Evolutionary conservation across 2,797 vertebrate genomes (phyloP).

Genomic region (Gymnoscopelus braueri): DNA sequence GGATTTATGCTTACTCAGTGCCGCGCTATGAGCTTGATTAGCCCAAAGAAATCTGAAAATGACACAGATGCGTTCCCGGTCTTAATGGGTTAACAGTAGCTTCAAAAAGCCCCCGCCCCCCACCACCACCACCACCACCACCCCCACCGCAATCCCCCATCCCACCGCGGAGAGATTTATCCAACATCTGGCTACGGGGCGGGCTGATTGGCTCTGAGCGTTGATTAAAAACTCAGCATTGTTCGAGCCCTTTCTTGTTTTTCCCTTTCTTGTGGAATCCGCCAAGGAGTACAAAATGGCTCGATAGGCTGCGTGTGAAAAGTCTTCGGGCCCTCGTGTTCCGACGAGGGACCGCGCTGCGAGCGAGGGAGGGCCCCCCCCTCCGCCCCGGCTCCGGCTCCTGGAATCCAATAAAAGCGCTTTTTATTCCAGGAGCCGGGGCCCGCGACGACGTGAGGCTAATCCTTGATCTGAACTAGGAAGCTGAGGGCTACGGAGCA

Average conservation of each 20-base stretch:
- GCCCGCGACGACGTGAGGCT: constrained; percentile 66
- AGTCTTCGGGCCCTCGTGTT: constrained; percentile 67
- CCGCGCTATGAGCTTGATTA: no score
- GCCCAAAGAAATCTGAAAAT: no score
- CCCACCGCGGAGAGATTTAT: constrained; percentile 63
- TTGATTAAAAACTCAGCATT: constrained; percentile 73
- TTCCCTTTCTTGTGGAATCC: constrained; percentile 75
- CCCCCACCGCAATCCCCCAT: constrained; percentile 22
- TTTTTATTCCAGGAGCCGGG: constrained; percentile 70
- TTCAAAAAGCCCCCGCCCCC: constrained; percentile 49
- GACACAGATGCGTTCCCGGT: no score
- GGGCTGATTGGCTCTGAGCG: constrained; percentile 71
- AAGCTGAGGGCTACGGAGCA: constrained; percentile 74
- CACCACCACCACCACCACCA: neutral
- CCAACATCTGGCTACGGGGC: constrained; percentile 51
- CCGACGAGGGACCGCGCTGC: constrained; percentile 67
- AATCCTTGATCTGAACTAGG: constrained; percentile 81
- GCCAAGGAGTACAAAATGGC: constrained; percentile 75
- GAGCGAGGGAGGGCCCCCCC: constrained; percentile 31
- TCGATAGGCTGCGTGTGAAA: constrained; percentile 79
- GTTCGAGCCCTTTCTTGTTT: constrained; percentile 73
- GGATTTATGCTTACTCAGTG: no score
- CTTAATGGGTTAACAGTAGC: constrained; percentile 57
- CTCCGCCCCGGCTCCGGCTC: constrained; percentile 50
- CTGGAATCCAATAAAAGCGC: constrained; percentile 76